Evolutionary conservation across 2,113 vertebrate species (phyloP).

Genomic region (Sula dactylatra): DNA sequence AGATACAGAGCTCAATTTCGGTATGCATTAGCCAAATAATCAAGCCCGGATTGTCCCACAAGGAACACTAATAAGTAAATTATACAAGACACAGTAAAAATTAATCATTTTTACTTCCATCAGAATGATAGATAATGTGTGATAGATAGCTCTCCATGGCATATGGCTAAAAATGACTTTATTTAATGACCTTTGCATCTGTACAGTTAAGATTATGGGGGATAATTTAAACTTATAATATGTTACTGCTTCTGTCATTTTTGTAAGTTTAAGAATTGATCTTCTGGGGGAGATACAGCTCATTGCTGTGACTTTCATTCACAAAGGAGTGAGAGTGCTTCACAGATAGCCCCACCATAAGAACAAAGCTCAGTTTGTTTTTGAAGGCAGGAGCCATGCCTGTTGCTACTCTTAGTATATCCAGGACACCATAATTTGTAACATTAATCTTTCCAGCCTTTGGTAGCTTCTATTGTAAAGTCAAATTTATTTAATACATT

Average conservation of each 20-base stretch:
- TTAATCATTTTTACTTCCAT: conserved; percentile 12
- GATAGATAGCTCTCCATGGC: background rate
- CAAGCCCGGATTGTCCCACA: background rate
- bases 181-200: background rate
- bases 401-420: background rate
- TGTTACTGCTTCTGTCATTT: background rate
- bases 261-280: background rate
- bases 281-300: background rate
- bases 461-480: background rate
- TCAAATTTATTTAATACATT: background rate
- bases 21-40: background rate
- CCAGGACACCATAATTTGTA: background rate
- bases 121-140: background rate
- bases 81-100: background rate
- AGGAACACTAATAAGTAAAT: conserved; percentile 7
- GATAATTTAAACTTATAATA: background rate
- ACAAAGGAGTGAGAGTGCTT: background rate
- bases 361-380: background rate
- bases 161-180: background rate
- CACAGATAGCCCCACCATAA: accelerated
- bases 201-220: background rate
- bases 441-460: background rate
- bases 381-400: background rate
- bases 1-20: background rate
- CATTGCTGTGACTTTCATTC: background rate